phyloP scores from a whole-genome alignment of 2,797 vertebrate genomes.

The Melanotaenia boesemani region DNA sequence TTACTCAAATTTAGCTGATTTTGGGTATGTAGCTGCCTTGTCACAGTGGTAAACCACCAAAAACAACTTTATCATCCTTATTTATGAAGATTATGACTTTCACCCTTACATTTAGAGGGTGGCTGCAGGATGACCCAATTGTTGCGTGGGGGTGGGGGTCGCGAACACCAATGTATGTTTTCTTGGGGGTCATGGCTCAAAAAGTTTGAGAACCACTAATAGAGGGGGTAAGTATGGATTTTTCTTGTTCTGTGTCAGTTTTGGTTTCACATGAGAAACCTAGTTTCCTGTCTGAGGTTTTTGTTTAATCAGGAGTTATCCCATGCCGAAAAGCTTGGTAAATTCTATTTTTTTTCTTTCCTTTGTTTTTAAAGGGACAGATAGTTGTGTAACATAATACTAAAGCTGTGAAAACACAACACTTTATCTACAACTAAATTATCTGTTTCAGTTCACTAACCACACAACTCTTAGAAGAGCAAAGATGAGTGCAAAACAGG shows the following conservation, averaged over 20 bases:
- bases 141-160: too few relatives aligned
- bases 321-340: conserved; percentile 18
- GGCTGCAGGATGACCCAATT: too few relatives aligned
- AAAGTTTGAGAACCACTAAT: too few relatives aligned
- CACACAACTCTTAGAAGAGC: conserved; percentile 26
- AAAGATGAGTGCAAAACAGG: conserved; percentile 30
- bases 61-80: too few relatives aligned
- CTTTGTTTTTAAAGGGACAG: conserved; percentile 5
- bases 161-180: too few relatives aligned
- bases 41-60: too few relatives aligned
- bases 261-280: conserved; percentile 35
- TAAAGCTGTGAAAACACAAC: conserved; percentile 24
- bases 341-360: conserved; percentile 4
- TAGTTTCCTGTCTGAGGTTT: conserved; percentile 22
- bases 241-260: conserved; percentile 7
- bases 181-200: too few relatives aligned
- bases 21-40: too few relatives aligned
- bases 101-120: too few relatives aligned
- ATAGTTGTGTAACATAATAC: conserved; percentile 25
- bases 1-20: too few relatives aligned
- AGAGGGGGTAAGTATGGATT: neutral
- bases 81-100: too few relatives aligned
- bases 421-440: conserved; percentile 1
- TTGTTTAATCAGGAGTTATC: conserved; percentile 25
- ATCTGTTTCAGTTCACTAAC: conserved; percentile 12